phyloP scores from a whole-genome alignment of 2,113 vertebrate genomes.

The Coturnix japonica region DNA sequence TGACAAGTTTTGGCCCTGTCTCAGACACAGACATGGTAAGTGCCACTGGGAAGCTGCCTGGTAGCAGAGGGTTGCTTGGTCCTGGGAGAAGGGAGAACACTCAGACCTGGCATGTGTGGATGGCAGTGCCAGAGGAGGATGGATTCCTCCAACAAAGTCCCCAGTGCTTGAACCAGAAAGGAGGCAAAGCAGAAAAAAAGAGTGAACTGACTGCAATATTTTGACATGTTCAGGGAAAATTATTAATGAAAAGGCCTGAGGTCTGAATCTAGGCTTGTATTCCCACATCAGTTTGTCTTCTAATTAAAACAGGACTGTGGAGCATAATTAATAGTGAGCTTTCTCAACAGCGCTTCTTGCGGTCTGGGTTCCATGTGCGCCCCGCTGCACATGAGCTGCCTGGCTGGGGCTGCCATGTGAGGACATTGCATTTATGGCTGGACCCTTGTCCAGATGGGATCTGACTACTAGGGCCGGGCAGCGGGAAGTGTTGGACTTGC shows the following conservation, averaged over 20 bases:
- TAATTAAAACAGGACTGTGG: conserved; percentile 64
- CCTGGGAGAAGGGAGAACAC: not conserved
- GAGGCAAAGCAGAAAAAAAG: not conserved
- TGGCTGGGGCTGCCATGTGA: not conserved
- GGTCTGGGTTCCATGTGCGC: rapidly evolving
- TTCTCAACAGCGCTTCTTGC: not conserved
- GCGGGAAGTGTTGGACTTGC: not conserved
- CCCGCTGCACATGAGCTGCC: not conserved
- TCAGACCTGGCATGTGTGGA: not conserved
- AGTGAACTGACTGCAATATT: not conserved
- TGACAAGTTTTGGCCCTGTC: conserved; percentile 97
- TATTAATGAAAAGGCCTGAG: conserved; percentile 50
- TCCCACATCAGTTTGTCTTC: conserved; percentile 68
- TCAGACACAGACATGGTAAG: conserved; percentile 98
- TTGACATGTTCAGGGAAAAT: conserved; percentile 18
- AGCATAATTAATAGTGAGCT: conserved; percentile 64
- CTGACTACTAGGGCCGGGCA: not conserved
- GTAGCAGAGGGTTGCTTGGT: rapidly evolving
- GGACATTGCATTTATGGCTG: not conserved
- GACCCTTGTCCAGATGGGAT: not conserved
- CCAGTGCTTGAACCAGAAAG: not conserved
- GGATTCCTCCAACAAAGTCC: not conserved
- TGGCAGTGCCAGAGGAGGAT: not conserved
- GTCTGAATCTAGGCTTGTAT: conserved; percentile 59
- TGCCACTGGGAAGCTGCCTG: not conserved